Evolutionary conservation across 2,888 invertebrate species (phyloP), one percentile per base, ranked within the genome.

Genomic region (Hypomecis punctinalis): DNA sequence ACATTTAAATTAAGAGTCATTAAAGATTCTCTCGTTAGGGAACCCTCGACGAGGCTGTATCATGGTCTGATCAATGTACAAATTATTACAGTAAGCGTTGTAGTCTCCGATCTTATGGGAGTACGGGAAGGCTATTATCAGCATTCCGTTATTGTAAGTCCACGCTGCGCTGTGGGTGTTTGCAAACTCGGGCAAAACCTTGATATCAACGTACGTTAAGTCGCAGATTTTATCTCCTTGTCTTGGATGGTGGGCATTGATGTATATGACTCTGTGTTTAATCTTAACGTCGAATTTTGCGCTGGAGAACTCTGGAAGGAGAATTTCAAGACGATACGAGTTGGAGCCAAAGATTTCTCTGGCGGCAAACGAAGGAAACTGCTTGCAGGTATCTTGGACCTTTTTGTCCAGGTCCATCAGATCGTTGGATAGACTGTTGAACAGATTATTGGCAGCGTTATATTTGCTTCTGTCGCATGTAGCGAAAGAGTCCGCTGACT

Each of bases 341-440:
- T 64, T 63, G 5, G 5, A 39, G 3, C 66, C 71, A 33, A 63
- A 66, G 13, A 63, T n/a, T 36, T 65, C 66, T 8, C 48, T 46
- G 5, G 66, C 60, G 7, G 65, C 36, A 51, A 52, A 62, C 33
- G 63, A 48, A 33, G 51, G 57, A 58, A 68, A 72, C 48, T 69
- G 68, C 52, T 68, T 66, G 61, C 74, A 74, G n/a, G 63, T 70
- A 13, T 63, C 66, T 36, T 55, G 47, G 0, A 71, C 49, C 23
- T 66, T 63, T 46, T 63, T 57, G 61, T 74, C 74, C 1, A 65
- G 57, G 48, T 51, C 33, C 9, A 67, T 67, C 51, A 72, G 49
- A 7, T 64, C 54, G n/a, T 66, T 65, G 48, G 71, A 61, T 23
- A 73, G 46, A 33, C 23, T 56, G 43, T 71, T 63, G 60, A 72